phyloP scores from a whole-genome alignment of 2,797 vertebrate genomes.

The Urocyon cinereoargenteus region DNA sequence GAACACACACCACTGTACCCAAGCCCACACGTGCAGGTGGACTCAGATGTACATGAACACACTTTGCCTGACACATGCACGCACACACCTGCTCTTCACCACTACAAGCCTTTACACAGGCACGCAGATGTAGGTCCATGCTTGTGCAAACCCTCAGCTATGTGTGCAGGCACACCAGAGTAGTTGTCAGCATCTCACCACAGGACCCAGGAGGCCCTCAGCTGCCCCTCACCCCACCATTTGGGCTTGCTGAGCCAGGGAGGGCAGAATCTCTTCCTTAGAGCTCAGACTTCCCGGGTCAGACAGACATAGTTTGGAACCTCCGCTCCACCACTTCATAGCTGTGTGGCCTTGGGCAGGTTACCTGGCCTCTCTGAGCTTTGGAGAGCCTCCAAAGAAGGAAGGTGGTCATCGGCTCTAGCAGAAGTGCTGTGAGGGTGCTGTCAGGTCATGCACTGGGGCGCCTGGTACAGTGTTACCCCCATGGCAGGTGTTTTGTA shows the following conservation, averaged over 20 bases:
- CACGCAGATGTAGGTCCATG: background rate
- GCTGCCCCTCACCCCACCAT: background rate
- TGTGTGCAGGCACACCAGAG: background rate
- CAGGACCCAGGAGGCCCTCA: background rate
- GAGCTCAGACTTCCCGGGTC: background rate
- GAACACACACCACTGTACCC: background rate
- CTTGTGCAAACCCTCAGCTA: background rate
- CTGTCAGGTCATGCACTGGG: background rate
- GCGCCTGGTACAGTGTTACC: background rate
- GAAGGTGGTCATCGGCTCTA: background rate
- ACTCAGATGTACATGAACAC: background rate
- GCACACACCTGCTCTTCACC: background rate
- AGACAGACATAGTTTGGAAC: background rate
- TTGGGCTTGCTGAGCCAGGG: background rate
- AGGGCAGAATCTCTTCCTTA: background rate
- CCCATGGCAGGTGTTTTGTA: background rate
- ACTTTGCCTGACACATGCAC: background rate
- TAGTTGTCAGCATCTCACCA: background rate
- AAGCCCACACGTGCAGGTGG: background rate
- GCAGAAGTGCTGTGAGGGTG: background rate
- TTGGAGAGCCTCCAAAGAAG: background rate
- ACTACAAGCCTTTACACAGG: no score
- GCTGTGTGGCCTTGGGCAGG: background rate
- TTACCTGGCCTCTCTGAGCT: background rate
- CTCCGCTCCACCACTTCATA: background rate